Conservation (phyloP, 2,113 vertebrate species). For the Hyla sarda region DNA sequence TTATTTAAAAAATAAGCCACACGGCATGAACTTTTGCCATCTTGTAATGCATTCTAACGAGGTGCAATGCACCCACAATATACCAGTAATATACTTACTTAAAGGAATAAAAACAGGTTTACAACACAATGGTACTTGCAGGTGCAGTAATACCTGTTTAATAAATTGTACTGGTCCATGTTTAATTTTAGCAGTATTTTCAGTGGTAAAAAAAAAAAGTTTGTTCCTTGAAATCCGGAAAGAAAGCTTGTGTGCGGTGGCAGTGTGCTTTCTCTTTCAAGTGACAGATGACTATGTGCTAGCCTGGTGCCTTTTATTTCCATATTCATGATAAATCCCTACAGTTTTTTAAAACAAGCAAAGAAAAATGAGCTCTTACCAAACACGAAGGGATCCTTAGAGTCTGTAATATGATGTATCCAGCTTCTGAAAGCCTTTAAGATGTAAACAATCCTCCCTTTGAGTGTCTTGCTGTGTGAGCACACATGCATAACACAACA, state of each 20-base stretch:
- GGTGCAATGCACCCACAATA: background rate
- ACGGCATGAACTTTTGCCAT: slow-evolving; percentile 55
- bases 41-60: slow-evolving; percentile 34
- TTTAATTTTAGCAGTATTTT: background rate
- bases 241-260: slow-evolving; percentile 1
- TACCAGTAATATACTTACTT: background rate
- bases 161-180: background rate
- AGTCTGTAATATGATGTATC: background rate
- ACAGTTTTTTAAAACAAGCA: slow-evolving; percentile 48
- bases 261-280: background rate
- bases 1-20: slow-evolving; percentile 63
- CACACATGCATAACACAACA: background rate
- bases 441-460: slow-evolving; percentile 49
- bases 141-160: background rate
- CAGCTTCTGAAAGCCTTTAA: slow-evolving; percentile 4
- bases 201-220: background rate
- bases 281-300: slow-evolving; percentile 35
- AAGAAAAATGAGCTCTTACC: slow-evolving; percentile 21
- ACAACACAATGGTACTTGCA: background rate
- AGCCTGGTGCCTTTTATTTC: slow-evolving; percentile 35
- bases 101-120: background rate
- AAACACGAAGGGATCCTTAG: background rate
- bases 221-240: slow-evolving; percentile 2
- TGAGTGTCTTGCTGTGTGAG: background rate
- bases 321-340: slow-evolving; percentile 56